Conservation (phyloP, 2,888 invertebrate genomes). For the Amphipyra berbera region DNA sequence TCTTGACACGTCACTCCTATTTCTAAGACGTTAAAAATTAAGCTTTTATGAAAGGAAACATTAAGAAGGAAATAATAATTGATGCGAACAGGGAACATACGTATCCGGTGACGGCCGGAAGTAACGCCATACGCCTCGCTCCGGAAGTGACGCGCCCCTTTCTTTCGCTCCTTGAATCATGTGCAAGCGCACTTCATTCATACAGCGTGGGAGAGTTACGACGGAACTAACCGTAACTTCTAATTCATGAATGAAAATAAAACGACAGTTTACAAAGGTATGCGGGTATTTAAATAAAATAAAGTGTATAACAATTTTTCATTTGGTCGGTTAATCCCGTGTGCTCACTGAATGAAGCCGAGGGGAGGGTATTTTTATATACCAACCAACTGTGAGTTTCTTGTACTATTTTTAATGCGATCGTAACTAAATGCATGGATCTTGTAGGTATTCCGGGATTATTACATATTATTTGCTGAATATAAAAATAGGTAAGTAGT, state of each 20-base stretch:
- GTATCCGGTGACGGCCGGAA: conserved; percentile 85
- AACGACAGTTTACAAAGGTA: conserved; percentile 70
- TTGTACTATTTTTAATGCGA: conserved; percentile 70
- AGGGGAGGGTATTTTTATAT: conserved; percentile 76
- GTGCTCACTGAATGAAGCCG: conserved; percentile 72
- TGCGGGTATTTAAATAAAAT: conserved; percentile 72
- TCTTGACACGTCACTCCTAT: conserved; percentile 38
- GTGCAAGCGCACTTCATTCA: conserved; percentile 75
- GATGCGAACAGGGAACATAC: conserved; percentile 82
- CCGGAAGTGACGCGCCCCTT: conserved; percentile 87
- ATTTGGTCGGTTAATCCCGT: conserved; percentile 70
- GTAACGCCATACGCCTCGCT: conserved; percentile 81
- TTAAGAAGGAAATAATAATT: conserved; percentile 87
- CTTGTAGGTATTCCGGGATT: conserved; percentile 12
- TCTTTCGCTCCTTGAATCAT: conserved; percentile 76
- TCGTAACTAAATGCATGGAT: conserved; percentile 47
- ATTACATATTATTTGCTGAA: not conserved
- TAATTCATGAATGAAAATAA: conserved; percentile 84
- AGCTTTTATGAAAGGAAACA: conserved; percentile 77
- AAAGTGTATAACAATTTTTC: conserved; percentile 66
- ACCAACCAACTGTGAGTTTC: conserved; percentile 64
- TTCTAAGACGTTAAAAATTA: conserved; percentile 60
- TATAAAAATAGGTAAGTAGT: not conserved
- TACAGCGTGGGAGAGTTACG: conserved; percentile 83
- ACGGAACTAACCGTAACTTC: conserved; percentile 77